Percentiles rank a stretch among this genome's conserved stretches.
Conservation (phyloP, 2,797 vertebrate species). For the Mormyrus proboscirostris region DNA sequence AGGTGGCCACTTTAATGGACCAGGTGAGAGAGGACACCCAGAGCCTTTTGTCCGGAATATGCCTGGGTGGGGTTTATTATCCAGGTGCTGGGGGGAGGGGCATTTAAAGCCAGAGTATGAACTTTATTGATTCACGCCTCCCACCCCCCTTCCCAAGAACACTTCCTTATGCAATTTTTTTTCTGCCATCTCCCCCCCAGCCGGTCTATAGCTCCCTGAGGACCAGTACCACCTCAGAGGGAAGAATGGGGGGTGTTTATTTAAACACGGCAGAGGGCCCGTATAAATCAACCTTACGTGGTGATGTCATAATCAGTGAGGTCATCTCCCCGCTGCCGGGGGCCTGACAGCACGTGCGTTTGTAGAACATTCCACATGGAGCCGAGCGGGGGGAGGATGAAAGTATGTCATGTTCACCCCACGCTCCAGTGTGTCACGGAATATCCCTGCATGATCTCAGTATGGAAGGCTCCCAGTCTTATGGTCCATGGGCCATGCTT, state of each 20-base stretch:
- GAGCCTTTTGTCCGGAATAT: not conserved
- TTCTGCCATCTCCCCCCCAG: not conserved
- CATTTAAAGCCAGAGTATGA: slow-evolving; percentile 36
- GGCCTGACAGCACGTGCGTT: slow-evolving; percentile 31
- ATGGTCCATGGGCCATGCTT: not conserved
- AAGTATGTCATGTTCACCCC: not conserved
- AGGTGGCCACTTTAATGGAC: slow-evolving; percentile 19
- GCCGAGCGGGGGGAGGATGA: slow-evolving; percentile 10
- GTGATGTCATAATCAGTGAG: slow-evolving; percentile 47
- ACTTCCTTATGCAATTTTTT: not conserved
- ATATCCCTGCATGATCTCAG: not conserved
- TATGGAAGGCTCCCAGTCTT: not conserved
- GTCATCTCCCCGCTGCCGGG: slow-evolving; percentile 39
- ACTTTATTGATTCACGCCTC: slow-evolving; percentile 51
- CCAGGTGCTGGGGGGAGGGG: not conserved
- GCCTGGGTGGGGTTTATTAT: slow-evolving; percentile 25
- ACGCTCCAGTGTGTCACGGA: not conserved
- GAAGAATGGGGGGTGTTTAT: slow-evolving; percentile 44
- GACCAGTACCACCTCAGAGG: slow-evolving; percentile 29
- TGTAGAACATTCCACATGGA: slow-evolving; percentile 29
- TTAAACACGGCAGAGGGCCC: slow-evolving; percentile 44
- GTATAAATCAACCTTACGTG: slow-evolving; percentile 24
- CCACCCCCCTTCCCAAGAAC: slow-evolving; percentile 25
- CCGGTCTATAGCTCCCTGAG: slow-evolving; percentile 25
- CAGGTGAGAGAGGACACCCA: slow-evolving; percentile 23